Conservation (phyloP, 2,888 invertebrate genomes). For the Phrixothrix hirtus region DNA sequence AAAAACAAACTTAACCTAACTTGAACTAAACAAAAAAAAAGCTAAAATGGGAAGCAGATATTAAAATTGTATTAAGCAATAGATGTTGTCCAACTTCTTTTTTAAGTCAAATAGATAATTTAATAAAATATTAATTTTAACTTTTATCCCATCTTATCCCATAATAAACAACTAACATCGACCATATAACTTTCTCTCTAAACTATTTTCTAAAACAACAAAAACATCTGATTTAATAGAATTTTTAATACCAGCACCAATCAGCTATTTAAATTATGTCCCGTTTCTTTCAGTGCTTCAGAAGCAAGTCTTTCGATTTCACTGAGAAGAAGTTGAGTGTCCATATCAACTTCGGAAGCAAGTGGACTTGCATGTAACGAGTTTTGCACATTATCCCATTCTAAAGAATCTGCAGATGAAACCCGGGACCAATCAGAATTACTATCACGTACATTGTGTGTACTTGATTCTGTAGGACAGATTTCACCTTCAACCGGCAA, state of each 20-base stretch:
- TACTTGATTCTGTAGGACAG: constrained; percentile 43
- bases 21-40: no score
- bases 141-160: no score
- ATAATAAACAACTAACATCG: no score
- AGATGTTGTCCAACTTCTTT: no score
- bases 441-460: constrained; percentile 45
- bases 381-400: constrained; percentile 68
- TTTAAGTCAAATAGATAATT: no score
- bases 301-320: constrained; percentile 70
- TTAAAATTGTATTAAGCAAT: no score
- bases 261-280: constrained; percentile 55
- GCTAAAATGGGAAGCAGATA: no score
- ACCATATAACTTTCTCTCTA: constrained; percentile 5
- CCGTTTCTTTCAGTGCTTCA: constrained; percentile 68
- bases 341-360: constrained; percentile 62
- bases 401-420: constrained; percentile 68
- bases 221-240: constrained; percentile 2
- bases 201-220: not conserved
- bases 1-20: no score
- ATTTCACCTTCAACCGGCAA: constrained; percentile 34
- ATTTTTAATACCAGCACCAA: constrained; percentile 20
- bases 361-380: constrained; percentile 50
- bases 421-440: constrained; percentile 64
- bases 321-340: constrained; percentile 66
- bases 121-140: no score